These are phyloP conservation scores for Leucophora obtusa DNA, from an alignment of 2,888 invertebrate species.

Conservation along the genomic window DNA sequence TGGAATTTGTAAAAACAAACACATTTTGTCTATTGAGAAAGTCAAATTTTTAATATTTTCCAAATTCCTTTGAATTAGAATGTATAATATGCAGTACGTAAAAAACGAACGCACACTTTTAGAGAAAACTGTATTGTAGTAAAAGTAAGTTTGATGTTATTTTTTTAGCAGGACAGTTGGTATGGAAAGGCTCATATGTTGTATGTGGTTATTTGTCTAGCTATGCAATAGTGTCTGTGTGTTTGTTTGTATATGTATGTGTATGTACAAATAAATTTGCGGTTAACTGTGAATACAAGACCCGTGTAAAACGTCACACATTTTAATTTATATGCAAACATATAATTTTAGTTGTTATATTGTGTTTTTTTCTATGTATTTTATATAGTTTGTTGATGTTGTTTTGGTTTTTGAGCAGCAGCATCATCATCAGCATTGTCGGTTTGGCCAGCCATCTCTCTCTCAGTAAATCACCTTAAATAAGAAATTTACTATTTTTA, in stretches of 20 bases:
- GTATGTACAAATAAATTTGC: conserved; percentile 57
- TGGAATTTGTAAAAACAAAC: too few relatives aligned
- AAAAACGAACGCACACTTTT: too few relatives aligned
- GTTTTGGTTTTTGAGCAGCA: conserved; percentile 1
- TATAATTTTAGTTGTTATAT: conserved; percentile 39
- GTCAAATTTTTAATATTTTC: too few relatives aligned
- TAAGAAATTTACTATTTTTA: conserved; percentile 10
- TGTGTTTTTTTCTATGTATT: neutral
- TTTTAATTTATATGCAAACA: conserved; percentile 50
- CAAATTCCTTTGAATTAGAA: too few relatives aligned
- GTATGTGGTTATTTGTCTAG: neutral
- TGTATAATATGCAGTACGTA: too few relatives aligned
- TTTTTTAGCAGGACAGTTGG: too few relatives aligned
- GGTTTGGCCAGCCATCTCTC: neutral
- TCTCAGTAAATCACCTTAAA: conserved; percentile 21
- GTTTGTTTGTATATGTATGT: neutral
- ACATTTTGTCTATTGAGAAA: too few relatives aligned
- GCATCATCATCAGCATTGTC: neutral
- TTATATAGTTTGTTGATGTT: conserved; percentile 17
- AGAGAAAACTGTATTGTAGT: too few relatives aligned
- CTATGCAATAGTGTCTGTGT: neutral
- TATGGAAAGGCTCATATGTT: too few relatives aligned
- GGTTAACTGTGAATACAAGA: conserved; percentile 44
- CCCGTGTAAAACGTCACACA: conserved; percentile 50
- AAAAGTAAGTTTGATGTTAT: too few relatives aligned